These are phyloP conservation scores for Ruditapes philippinarum DNA, from an alignment of 1,140 invertebrate genomes.

Conservation along the genomic window DNA sequence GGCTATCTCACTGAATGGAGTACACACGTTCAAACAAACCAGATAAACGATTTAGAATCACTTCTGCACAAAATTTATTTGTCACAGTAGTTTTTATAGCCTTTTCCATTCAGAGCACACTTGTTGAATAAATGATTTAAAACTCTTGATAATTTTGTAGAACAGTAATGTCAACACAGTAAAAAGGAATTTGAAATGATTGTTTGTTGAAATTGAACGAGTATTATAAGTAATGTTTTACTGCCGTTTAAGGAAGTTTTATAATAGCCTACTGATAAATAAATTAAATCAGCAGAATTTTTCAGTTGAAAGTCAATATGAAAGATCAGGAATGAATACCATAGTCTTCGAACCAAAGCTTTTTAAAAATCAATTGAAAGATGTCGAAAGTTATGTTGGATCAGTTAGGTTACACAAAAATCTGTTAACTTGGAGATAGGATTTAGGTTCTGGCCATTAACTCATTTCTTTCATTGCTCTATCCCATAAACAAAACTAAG, in stretches of 20 bases:
- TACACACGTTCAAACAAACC: slow-evolving; percentile 15
- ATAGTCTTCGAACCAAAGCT: too few species aligned
- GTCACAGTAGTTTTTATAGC: slow-evolving; percentile 37
- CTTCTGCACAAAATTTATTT: slow-evolving; percentile 21
- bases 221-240: background rate
- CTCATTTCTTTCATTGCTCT: too few species aligned
- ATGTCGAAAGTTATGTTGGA: too few species aligned
- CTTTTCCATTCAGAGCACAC: background rate
- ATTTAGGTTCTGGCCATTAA: too few species aligned
- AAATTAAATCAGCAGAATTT: background rate
- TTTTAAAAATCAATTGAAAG: too few species aligned
- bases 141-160: background rate
- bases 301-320: too few species aligned
- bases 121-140: slow-evolving; percentile 2
- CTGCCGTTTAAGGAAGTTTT: background rate
- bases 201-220: slow-evolving; percentile 1
- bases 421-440: too few species aligned
- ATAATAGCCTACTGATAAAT: background rate
- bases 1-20: background rate
- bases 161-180: background rate
- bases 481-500: too few species aligned
- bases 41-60: slow-evolving; percentile 13
- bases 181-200: background rate
- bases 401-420: too few species aligned
- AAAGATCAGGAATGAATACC: too few species aligned